phyloP scores from a whole-genome alignment of 1,140 invertebrate genomes.

The Brachionus koreanus region DNA sequence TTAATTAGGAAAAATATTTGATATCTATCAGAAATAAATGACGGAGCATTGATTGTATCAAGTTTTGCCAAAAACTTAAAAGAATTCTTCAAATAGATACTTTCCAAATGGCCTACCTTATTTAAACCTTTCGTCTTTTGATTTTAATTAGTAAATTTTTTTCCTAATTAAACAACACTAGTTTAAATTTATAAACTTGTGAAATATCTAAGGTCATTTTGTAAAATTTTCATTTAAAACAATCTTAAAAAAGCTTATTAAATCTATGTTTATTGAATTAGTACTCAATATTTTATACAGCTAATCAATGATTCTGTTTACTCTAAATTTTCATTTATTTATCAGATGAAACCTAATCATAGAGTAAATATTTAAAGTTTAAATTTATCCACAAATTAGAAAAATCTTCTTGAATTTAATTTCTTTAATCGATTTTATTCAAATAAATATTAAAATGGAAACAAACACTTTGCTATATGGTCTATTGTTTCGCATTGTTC shows the following conservation, averaged over 20 bases:
- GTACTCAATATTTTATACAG: neutral
- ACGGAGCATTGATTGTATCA: slow-evolving; percentile 25
- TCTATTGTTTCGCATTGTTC: neutral
- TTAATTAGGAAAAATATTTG: neutral
- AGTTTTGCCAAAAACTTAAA: neutral
- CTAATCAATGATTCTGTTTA: neutral
- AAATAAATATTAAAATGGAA: neutral
- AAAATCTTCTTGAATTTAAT: slow-evolving; percentile 5
- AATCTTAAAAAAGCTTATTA: neutral
- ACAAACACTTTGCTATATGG: neutral
- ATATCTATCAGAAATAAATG: slow-evolving; percentile 22
- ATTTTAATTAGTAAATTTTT: neutral
- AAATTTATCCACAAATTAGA: neutral
- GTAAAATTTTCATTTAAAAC: neutral
- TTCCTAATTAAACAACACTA: neutral
- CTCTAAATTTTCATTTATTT: neutral
- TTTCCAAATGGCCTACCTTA: neutral
- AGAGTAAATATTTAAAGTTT: slow-evolving; percentile 3
- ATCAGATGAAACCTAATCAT: slow-evolving; percentile 2
- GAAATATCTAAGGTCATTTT: neutral
- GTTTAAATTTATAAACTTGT: neutral
- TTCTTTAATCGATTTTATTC: neutral
- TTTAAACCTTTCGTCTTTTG: neutral
- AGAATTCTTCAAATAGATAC: neutral
- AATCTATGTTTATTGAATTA: neutral